phyloP scores from a whole-genome alignment of 2,113 vertebrate species.

The Noctilio leporinus region DNA sequence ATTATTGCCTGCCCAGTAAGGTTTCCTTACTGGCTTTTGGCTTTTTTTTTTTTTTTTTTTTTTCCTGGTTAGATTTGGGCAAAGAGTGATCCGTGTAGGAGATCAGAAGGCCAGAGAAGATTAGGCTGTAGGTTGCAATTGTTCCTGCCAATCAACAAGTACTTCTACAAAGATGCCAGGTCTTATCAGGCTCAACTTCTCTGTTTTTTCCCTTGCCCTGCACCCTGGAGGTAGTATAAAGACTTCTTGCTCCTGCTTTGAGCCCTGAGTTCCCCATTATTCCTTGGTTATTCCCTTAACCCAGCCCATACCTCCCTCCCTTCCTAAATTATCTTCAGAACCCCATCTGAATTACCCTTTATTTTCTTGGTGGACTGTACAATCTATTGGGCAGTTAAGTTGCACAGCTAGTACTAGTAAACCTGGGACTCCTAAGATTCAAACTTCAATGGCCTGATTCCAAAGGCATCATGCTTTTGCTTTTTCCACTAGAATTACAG shows the following conservation, averaged over 20 bases:
- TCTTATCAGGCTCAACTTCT: neutral
- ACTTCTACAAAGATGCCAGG: neutral
- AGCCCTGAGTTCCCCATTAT: neutral
- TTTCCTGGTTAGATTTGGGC: neutral
- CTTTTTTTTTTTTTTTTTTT: too few relatives aligned
- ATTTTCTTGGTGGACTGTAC: neutral
- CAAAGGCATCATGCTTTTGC: neutral
- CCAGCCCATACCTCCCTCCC: neutral
- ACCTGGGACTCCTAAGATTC: neutral
- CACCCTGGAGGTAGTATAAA: neutral
- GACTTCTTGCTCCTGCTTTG: neutral
- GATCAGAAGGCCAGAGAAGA: neutral
- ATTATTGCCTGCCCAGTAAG: neutral
- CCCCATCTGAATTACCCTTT: neutral
- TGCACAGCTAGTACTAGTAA: neutral
- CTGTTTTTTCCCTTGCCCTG: neutral
- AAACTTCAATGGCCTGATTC: neutral
- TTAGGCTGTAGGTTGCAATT: neutral
- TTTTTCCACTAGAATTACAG: neutral
- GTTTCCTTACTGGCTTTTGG: neutral
- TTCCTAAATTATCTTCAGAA: neutral
- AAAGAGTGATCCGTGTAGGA: neutral
- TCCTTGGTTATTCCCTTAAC: neutral
- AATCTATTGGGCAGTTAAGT: neutral
- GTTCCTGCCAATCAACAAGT: neutral